These are phyloP conservation scores for Drosophila buzzatii DNA, from an alignment of 2,888 invertebrate genomes.

Conservation along the genomic window DNA sequence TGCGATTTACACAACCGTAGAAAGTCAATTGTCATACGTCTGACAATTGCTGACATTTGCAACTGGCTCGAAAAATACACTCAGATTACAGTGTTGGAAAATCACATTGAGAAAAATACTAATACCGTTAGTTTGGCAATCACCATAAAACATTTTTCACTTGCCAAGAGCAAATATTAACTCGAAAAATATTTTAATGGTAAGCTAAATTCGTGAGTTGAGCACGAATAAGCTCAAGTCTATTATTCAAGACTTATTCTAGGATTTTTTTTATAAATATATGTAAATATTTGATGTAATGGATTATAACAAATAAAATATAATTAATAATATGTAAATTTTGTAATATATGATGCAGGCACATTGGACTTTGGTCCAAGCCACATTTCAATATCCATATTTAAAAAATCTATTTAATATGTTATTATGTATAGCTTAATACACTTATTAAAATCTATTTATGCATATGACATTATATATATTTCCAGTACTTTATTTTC, in stretches of 20 bases:
- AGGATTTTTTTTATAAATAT: too few species aligned
- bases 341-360: too few species aligned
- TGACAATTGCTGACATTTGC: conserved; percentile 1
- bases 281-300: too few species aligned
- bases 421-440: too few species aligned
- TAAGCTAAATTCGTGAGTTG: not conserved
- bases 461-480: not conserved
- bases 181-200: not conserved
- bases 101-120: not conserved
- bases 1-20: conserved; percentile 8
- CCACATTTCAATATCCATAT: too few species aligned
- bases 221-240: too few species aligned
- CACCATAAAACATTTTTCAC: not conserved
- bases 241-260: too few species aligned
- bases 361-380: too few species aligned
- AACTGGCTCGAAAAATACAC: not conserved
- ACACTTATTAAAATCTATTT: not conserved
- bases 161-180: not conserved
- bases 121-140: not conserved
- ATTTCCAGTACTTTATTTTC: too few species aligned
- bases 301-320: not conserved
- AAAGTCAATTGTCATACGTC: conserved; percentile 13
- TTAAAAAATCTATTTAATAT: too few species aligned
- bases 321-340: too few species aligned
- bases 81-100: conserved; percentile 24